Evolutionary conservation across 2,888 invertebrate genomes (phyloP), one percentile per base, ranked within the genome.

Genomic region (Cacoxenus indagator): DNA sequence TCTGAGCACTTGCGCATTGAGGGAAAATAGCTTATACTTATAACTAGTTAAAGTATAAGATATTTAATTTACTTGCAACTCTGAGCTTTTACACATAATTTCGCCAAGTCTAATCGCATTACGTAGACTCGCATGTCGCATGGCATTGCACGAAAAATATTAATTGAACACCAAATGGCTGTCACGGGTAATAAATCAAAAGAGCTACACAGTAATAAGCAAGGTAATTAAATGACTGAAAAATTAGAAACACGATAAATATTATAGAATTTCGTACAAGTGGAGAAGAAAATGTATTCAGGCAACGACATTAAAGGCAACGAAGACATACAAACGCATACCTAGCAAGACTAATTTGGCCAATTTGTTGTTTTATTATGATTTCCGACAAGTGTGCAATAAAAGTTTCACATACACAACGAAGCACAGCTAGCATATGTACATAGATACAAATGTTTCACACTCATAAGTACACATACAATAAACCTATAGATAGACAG

Each of bases 321-420:
- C 24, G 24, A 55, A 55, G 27, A 55, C 24, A 14, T 2, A 55
- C 9, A 17, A 24, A 1, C 55, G 26, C n/a, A 3, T 4, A 26
- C 9, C 14, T 8, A 19, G 43, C 61, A 62, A 37, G 45, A 45
- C 45, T 57, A 59, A 66, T 66, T 66, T 59, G n/a, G 29, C 26
- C 57, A 66, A 66, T 66, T 66, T 66, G 57, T 66, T 57, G 29
- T 57, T 45, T 59, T 57, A 65, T 65, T 65, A 65, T 54, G 55
- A 55, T 55, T 65, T 54, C 55, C 24, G n/a, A n/a, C 61, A 61
- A 27, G 26, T 19, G 51, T 51, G 19, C 29, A 31, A 31, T 31
- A 61, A 61, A 17, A 61, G 17, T 59, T 37, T 19, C 9, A 22
- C 37, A 37, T 8, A 37, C 37, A 37, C 37, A 37, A 37, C 8